Base-by-base conservation (phyloP, 1,140 invertebrate genomes). In the Steinernema khuongi region DNA sequence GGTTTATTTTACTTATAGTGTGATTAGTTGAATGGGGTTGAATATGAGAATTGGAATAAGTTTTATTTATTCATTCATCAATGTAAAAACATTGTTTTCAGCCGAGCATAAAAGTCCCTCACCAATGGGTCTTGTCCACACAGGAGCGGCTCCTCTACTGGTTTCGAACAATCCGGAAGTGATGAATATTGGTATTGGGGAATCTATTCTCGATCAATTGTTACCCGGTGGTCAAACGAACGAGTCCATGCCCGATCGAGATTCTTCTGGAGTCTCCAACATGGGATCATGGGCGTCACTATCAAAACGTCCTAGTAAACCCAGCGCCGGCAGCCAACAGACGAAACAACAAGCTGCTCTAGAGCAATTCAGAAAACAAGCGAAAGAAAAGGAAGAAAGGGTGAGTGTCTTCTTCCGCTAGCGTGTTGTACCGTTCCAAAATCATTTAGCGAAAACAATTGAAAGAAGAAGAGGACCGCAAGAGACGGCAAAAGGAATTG, bases 331-430 rank as follows among this genome's bases (percentile, higher is more conserved):
- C 14, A 22, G 11, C 7, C 50, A 11, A 4, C 1, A 67, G 68
- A 29, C 14, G 17, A 31, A 36, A 31, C 66, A 70, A 17, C 67
- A 31, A 77, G 85, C 93, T 79, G 88, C 89, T 76, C 92, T 91
- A 81, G 89, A 92, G 87, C 90, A 91, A 77, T 97, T 96, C 86
- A 93, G 93, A 84, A 95, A 94, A 84, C 91, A 95, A 88, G 94
- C 94, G 7, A 93, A 93, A 86, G 93, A 96, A 86, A 95, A 96
- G 85, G 90, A 91, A 74, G 93, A 96, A 87, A 89, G 93, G 82
- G 90, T 90, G 86, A 86, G 85, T 75, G 36, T 73, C 1, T 43
- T 4, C 41, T 78, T 19, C 26, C 1, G 29, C 19, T 50, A 18
- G 19, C 50, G 4, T 70, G 43, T 17, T 67, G 19, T 67, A 14